phyloP scores from a whole-genome alignment of 2,113 vertebrate species.

The Poecilia latipinna region DNA sequence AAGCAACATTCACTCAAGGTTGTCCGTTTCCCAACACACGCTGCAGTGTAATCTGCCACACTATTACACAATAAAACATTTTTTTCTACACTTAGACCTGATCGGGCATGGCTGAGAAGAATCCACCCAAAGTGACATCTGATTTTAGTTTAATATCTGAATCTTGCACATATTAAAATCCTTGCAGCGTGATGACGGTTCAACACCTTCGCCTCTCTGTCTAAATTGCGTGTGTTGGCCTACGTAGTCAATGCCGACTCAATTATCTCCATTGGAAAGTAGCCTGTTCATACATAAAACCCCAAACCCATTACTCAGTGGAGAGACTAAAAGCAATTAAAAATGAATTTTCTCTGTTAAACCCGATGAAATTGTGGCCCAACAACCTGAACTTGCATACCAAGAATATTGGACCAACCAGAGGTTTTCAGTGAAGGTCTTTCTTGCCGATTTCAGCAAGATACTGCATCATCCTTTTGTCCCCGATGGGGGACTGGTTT shows the following conservation, averaged over 20 bases:
- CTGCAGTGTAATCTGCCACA: slow-evolving; percentile 7
- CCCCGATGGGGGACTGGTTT: not conserved
- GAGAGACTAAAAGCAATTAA: not conserved
- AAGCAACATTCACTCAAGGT: slow-evolving; percentile 16
- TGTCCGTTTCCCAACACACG: slow-evolving; percentile 40
- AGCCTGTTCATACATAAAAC: not conserved
- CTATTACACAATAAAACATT: slow-evolving; percentile 28
- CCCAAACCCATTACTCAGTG: not conserved
- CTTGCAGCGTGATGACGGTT: no score
- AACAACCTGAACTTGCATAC: not conserved
- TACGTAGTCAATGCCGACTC: not conserved
- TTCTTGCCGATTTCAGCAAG: not conserved
- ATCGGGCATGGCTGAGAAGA: slow-evolving; percentile 3
- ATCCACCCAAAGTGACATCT: not conserved
- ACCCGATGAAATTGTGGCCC: not conserved
- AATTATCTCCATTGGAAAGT: not conserved
- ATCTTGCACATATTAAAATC: not conserved
- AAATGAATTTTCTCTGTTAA: not conserved
- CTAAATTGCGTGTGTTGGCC: no score
- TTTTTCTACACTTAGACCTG: not conserved
- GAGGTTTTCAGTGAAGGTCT: not conserved
- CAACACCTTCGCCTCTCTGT: not conserved
- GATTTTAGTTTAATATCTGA: not conserved
- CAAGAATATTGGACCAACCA: not conserved
- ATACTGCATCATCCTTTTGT: not conserved